These are phyloP conservation scores for Petrocephalus microphthalmus DNA, from an alignment of 2,113 vertebrate species.

Conservation along the genomic window DNA sequence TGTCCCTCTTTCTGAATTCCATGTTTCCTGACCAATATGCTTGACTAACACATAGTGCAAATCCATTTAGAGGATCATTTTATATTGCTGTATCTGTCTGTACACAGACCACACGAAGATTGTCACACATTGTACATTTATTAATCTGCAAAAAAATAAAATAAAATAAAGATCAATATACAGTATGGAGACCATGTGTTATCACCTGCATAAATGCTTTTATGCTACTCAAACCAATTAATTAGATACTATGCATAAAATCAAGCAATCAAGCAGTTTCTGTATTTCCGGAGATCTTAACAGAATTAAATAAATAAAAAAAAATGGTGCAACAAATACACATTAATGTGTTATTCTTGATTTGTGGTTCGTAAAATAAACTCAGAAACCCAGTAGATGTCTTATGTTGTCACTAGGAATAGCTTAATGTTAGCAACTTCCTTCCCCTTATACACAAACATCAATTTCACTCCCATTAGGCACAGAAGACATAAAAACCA, in stretches of 20 bases:
- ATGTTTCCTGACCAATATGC: slow-evolving; percentile 15
- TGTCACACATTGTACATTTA: neutral
- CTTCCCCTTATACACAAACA: neutral
- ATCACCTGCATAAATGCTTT: neutral
- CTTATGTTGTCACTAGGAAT: neutral
- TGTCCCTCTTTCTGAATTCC: slow-evolving; percentile 19
- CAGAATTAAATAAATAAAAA: neutral
- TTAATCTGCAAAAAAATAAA: neutral
- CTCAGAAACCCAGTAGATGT: neutral
- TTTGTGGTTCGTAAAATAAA: neutral
- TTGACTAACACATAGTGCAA: slow-evolving; percentile 18
- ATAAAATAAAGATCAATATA: neutral
- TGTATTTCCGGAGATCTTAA: neutral
- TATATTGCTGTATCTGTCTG: slow-evolving; percentile 15
- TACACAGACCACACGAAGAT: slow-evolving; percentile 14
- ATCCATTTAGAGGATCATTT: slow-evolving; percentile 20
- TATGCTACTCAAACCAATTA: neutral
- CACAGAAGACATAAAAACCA: neutral
- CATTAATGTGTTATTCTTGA: neutral
- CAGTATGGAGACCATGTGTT: neutral
- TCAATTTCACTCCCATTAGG: neutral
- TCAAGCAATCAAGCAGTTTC: neutral
- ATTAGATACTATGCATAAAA: neutral
- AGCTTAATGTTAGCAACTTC: neutral
- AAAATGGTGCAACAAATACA: neutral